These are phyloP conservation scores for Thalassaphorura encarpata DNA, from an alignment of 1,140 invertebrate genomes.

Conservation along the genomic window DNA sequence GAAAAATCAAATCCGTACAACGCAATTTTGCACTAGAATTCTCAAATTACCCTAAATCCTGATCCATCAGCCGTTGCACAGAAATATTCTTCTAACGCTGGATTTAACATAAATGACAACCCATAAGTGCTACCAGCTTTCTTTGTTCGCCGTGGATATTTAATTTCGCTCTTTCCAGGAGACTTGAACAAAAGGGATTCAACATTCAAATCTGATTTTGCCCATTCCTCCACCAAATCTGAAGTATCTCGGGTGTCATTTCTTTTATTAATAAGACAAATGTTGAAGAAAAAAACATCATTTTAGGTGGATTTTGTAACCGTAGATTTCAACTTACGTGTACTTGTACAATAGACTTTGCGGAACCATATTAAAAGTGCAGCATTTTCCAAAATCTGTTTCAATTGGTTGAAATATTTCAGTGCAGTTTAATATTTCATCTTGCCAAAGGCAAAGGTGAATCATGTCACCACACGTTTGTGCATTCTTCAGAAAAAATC, in stretches of 20 bases:
- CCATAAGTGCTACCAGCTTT: constrained; percentile 21
- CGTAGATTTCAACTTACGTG: too few species aligned
- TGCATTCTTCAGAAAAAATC: not conserved
- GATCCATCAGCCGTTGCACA: constrained; percentile 28
- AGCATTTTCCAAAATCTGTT: constrained; percentile 70
- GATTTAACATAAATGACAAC: constrained; percentile 24
- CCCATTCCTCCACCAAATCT: not conserved
- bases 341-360: constrained; percentile 7
- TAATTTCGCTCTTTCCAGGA: not conserved
- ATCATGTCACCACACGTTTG: constrained; percentile 19
- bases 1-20: not conserved
- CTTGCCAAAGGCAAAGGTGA: constrained; percentile 18
- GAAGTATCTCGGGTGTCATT: too few species aligned
- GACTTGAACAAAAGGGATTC: not conserved
- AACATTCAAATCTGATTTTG: not conserved
- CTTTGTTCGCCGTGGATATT: not conserved
- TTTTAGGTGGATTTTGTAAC: too few species aligned
- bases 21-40: not conserved
- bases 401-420: constrained; percentile 61
- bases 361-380: constrained; percentile 56
- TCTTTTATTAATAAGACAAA: too few species aligned
- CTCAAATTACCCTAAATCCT: constrained; percentile 24
- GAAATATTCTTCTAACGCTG: constrained; percentile 27
- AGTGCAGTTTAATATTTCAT: constrained; percentile 43
- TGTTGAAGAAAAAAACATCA: too few species aligned